Evolutionary conservation across 2,888 invertebrate species (phyloP), one percentile per base, ranked within the genome.

Genomic region (Andrena bucephala): DNA sequence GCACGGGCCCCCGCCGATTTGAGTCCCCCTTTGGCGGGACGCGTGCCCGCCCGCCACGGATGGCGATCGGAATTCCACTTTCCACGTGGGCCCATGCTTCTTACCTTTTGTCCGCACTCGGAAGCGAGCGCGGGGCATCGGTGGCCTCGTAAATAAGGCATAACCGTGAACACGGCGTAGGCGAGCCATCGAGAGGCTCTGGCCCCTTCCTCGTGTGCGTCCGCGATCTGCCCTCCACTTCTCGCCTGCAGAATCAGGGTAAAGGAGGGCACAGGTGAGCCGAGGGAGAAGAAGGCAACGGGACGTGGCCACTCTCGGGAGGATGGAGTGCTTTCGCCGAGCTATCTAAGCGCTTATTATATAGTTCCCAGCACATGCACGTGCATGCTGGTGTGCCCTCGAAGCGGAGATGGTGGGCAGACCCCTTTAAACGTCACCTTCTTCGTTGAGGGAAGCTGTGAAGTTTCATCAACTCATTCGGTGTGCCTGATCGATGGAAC

Each of bases 81-180:
- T 77, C 69, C 70, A 60, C 77, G 69, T 27, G 70, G 62, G 36
- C 50, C 50, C 59, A 67, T 73, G 67, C 76, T 77, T 70, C 81
- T 78, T 75, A 29, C 42, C 77, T 78, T 79, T 81, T 77, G 68
- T 74, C 68, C 71, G 75, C 65, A 16, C 75, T 82, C 77, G 74
- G 68, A 84, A 86, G 69, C 67, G 65, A 31, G 36, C 63, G 77
- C 63, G 71, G 20, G 60, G 79, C 72, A 77, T 59, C 73, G 74
- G 69, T 36, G 67, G 48, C 70, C 68, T 86, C 81, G 84, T 85
- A 87, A 84, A 87, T 85, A 87, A 85, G n/a, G 81, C 81, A 83
- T 86, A 87, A 83, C 68, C 68, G 76, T 57, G 81, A 70, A 69
- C 77, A 31, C 50, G 62, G 72, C 77, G 82, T 86, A 74, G 85